phyloP scores from a whole-genome alignment of 2,888 invertebrate species.

The Xestoiulus laeticollis region DNA sequence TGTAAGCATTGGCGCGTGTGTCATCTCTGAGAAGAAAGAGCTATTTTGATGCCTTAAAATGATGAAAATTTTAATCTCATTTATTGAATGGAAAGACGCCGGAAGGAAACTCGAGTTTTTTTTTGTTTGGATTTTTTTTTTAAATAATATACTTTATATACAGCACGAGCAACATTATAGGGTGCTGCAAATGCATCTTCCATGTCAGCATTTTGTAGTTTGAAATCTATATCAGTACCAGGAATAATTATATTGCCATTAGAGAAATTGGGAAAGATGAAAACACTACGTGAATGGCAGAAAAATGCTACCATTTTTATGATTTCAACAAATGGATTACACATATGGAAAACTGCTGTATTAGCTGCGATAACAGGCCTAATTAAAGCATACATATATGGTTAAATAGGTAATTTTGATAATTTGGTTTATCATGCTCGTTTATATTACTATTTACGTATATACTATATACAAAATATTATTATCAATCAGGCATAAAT shows the following conservation, averaged over 20 bases:
- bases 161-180: neutral
- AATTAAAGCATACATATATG: too few species aligned
- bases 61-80: constrained; percentile 34
- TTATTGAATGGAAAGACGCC: constrained; percentile 12
- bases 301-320: too few species aligned
- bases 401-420: too few species aligned
- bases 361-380: too few species aligned
- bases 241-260: neutral
- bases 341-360: neutral
- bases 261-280: neutral
- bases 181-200: neutral
- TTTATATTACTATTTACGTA: too few species aligned
- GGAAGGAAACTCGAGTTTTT: neutral
- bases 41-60: neutral
- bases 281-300: neutral
- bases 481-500: too few species aligned
- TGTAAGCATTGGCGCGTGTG: neutral
- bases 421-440: too few species aligned
- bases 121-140: neutral
- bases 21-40: neutral
- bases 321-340: too few species aligned
- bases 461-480: too few species aligned
- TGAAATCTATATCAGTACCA: neutral
- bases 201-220: neutral
- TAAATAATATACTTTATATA: neutral